A percentile compares a stretch with the other conserved stretches of the same genome.
phyloP scores from a whole-genome alignment of 2,888 invertebrate genomes.

The Tachystola acroxantha region DNA sequence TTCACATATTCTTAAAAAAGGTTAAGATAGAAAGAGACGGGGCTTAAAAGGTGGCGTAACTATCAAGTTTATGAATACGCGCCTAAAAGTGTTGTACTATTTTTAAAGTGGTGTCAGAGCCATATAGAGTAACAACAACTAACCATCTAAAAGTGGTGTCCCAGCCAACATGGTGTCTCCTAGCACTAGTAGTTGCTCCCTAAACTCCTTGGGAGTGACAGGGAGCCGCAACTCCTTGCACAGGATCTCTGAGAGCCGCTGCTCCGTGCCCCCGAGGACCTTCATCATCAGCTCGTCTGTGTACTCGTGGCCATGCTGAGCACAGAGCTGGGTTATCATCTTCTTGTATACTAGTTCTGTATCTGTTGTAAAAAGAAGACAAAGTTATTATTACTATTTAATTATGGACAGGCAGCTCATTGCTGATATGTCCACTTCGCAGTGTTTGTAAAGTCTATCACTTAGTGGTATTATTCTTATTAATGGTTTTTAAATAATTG shows the following conservation, averaged over 20 bases:
- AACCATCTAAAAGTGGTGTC: conserved; percentile 84
- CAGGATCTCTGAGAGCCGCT: conserved; percentile 82
- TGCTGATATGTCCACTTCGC: too few relatives aligned
- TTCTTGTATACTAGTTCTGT: conserved; percentile 89
- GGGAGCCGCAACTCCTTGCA: conserved; percentile 83
- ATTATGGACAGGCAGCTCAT: too few relatives aligned
- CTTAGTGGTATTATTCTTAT: too few relatives aligned
- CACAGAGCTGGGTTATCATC: conserved; percentile 83
- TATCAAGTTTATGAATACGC: too few relatives aligned
- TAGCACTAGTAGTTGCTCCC: conserved; percentile 76
- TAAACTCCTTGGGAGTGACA: conserved; percentile 81
- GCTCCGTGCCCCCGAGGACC: conserved; percentile 86
- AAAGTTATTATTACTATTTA: too few relatives aligned
- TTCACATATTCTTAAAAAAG: too few relatives aligned
- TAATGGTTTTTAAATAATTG: too few relatives aligned
- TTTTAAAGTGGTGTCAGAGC: too few relatives aligned
- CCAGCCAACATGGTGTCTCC: conserved; percentile 80
- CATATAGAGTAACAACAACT: conserved; percentile 15
- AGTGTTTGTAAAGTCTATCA: too few relatives aligned
- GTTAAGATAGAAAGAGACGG: too few relatives aligned
- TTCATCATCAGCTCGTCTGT: conserved; percentile 88
- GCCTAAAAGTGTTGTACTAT: too few relatives aligned
- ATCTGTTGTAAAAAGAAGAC: conserved; percentile 81
- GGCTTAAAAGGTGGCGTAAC: too few relatives aligned
- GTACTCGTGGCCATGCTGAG: conserved; percentile 85